Evolutionary conservation across 2,797 vertebrate genomes (phyloP).

Genomic region (Pangasius mekongensis): DNA sequence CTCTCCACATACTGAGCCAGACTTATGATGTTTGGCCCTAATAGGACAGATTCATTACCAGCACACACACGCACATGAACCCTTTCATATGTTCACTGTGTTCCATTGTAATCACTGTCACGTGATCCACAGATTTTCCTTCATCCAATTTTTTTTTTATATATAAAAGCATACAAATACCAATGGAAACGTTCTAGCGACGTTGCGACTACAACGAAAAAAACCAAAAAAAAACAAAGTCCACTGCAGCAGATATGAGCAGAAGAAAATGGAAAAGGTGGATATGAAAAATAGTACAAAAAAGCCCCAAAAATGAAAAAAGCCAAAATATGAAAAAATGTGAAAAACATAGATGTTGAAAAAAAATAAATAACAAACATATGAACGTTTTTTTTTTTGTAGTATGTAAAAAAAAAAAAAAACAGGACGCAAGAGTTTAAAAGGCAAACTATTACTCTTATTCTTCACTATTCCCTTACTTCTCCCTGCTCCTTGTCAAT

Average conservation of each 20-base stretch:
- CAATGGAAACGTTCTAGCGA: neutral
- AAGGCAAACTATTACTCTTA: neutral
- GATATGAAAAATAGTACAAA: neutral
- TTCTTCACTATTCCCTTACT: neutral
- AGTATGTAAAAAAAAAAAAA: neutral
- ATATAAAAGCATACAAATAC: no score
- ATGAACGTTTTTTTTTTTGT: neutral
- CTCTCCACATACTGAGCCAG: slow-evolving; percentile 16
- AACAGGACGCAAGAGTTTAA: neutral
- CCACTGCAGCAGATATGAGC: neutral
- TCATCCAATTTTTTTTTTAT: neutral
- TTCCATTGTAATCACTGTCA: neutral
- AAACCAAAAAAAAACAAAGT: neutral
- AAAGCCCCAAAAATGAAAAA: no score
- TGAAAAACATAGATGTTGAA: slow-evolving; percentile 18
- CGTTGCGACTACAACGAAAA: neutral
- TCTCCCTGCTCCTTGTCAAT: neutral
- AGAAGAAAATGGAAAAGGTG: neutral
- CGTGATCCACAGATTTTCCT: neutral
- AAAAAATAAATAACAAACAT: neutral
- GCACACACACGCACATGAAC: neutral
- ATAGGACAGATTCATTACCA: slow-evolving; percentile 54
- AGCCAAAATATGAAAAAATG: neutral
- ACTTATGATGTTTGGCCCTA: neutral
- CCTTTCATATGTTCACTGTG: neutral